Evolutionary conservation across 2,113 vertebrate species (phyloP).

Genomic region (Phasianus colchicus): DNA sequence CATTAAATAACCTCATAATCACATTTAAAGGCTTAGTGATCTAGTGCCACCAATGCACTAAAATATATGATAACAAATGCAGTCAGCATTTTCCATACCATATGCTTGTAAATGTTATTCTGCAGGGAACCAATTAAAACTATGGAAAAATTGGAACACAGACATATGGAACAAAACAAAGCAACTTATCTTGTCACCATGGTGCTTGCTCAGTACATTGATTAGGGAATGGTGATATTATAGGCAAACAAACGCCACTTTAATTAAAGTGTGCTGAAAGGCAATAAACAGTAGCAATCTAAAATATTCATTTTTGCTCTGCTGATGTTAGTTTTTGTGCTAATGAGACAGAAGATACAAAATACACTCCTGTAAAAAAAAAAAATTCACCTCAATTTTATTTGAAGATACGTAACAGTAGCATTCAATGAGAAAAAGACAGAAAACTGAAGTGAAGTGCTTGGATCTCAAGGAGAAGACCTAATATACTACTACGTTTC

Average conservation of each 20-base stretch:
- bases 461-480: background rate
- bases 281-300: slow-evolving; percentile 4
- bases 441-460: background rate
- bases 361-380: background rate
- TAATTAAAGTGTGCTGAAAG: slow-evolving; percentile 74
- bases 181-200: slow-evolving; percentile 85
- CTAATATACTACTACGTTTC: background rate
- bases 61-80: slow-evolving; percentile 80
- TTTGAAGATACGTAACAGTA: background rate
- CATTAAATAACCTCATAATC: slow-evolving; percentile 74
- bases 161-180: slow-evolving; percentile 86
- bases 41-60: slow-evolving; percentile 69
- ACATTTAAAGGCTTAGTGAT: slow-evolving; percentile 72
- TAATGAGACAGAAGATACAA: slow-evolving; percentile 12
- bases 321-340: slow-evolving; percentile 28
- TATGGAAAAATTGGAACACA: slow-evolving; percentile 87
- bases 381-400: background rate
- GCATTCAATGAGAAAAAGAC: background rate
- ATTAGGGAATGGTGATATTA: slow-evolving; percentile 75
- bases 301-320: slow-evolving; percentile 10
- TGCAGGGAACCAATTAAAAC: slow-evolving; percentile 92
- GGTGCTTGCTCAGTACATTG: slow-evolving; percentile 83
- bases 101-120: slow-evolving; percentile 85
- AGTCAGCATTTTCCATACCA: slow-evolving; percentile 88
- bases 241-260: slow-evolving; percentile 75